Evolutionary conservation across 2,797 vertebrate genomes (phyloP), one percentile per base, ranked within the genome.

Genomic region (Ctenosaura bakeri): DNA sequence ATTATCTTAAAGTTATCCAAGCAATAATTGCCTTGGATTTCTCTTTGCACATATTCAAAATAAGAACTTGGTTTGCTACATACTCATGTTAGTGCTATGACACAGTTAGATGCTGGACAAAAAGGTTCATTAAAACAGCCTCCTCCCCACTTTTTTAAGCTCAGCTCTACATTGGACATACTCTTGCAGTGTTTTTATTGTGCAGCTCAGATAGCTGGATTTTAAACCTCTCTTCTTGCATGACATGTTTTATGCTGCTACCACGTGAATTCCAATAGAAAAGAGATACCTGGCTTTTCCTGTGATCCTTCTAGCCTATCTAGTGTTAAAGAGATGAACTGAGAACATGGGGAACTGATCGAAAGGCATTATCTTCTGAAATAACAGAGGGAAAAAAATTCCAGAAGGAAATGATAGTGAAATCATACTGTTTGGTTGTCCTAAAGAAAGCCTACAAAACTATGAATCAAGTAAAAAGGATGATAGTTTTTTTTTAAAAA

Each of bases 281-380:
- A 82, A 82, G 26, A 74, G 64, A 62, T 81, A 81, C 32, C n/a
- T 88, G 32, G 8, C 29, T 83, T 83, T 74, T 59, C 24, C 0
- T 38, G 78, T 9, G 46, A 14, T 5, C 32, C 54, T 59, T 73
- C 35, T 16, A 24, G 52, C 24, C 24, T 88, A 18, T 50, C 26
- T 4, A 38, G 52, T 88, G 52, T 46, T 73, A 82, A 73, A 88
- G 52, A 74, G 79, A 88, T 5, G 66, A 74, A 82, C 24, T 82
- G 38, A 82, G 54, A 73, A 59, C 0, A 22, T 88, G 18, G 10
- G 52, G n/a, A 74, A 35, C 5, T 74, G 38, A 59, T 32, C 4
- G 42, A 4, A 46, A 46, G 42, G 42, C 42, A 46, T 46, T 4
- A 46, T 46, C 42, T 3, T 32, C 42, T 69, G 59, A 80, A 80